Percentiles rank a stretch among this genome's conserved stretches.
Conservation (phyloP, 2,888 invertebrate genomes). For the Iphiclides podalirius region DNA sequence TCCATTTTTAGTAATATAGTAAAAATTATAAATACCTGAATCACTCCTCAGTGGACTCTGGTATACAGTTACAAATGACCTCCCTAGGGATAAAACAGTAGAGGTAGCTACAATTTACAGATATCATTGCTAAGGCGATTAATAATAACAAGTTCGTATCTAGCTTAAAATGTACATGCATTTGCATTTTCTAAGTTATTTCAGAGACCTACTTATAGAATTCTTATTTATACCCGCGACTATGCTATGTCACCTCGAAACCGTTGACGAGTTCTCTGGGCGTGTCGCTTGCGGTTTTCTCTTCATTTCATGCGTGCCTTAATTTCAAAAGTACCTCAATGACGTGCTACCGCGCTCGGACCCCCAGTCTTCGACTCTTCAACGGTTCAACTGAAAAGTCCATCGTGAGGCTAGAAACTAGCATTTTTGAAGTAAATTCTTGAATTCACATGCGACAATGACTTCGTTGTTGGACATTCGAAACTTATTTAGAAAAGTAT, state of each 20-base stretch:
- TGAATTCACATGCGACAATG: constrained; percentile 40
- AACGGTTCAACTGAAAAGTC: constrained; percentile 73
- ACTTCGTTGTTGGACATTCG: background rate
- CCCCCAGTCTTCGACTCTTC: constrained; percentile 41
- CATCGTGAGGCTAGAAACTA: constrained; percentile 71
- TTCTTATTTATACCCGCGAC: constrained; percentile 50
- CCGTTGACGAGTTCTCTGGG: constrained; percentile 39
- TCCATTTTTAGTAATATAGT: constrained; percentile 52
- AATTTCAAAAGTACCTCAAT: constrained; percentile 74
- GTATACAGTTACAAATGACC: constrained; percentile 63
- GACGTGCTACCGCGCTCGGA: constrained; percentile 34
- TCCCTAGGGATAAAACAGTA: constrained; percentile 56
- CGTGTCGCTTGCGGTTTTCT: constrained; percentile 33
- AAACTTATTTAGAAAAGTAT: background rate
- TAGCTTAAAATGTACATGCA: constrained; percentile 58
- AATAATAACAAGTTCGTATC: constrained; percentile 52
- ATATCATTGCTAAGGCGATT: constrained; percentile 54
- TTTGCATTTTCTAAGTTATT: constrained; percentile 44
- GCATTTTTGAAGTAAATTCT: constrained; percentile 40
- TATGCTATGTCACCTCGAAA: constrained; percentile 74
- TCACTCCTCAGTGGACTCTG: constrained; percentile 70
- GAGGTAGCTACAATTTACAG: constrained; percentile 63
- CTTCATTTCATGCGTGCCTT: constrained; percentile 39
- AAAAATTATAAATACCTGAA: constrained; percentile 76
- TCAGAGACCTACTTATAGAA: constrained; percentile 39